Conservation (phyloP, 2,113 vertebrate genomes). For the Sinocyclocheilus rhinocerous region DNA sequence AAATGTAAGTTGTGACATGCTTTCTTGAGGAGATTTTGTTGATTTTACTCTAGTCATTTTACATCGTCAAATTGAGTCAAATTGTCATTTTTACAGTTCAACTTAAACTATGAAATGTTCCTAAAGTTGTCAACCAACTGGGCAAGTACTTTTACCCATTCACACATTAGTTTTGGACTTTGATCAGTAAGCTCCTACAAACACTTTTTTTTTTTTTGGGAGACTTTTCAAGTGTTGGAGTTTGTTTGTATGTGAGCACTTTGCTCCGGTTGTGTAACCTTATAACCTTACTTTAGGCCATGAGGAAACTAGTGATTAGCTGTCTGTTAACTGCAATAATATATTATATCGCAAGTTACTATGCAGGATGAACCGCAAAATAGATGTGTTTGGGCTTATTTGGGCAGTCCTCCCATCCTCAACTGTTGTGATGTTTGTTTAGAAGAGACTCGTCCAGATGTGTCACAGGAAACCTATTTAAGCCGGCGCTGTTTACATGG, state of each 20-base stretch:
- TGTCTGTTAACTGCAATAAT: background rate
- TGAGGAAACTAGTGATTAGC: background rate
- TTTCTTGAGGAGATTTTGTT: background rate
- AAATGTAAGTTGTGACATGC: background rate
- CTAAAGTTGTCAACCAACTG: background rate
- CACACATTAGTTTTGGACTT: background rate
- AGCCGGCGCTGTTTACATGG: background rate
- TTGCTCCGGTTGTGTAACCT: constrained; percentile 20
- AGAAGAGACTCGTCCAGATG: background rate
- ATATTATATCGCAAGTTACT: background rate
- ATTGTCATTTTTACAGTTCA: background rate
- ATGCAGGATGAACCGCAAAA: background rate
- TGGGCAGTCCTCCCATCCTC: background rate
- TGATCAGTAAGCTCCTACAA: background rate
- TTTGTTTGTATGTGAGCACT: background rate
- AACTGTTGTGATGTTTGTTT: background rate
- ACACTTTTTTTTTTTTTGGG: background rate
- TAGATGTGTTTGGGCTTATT: background rate
- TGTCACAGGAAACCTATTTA: background rate
- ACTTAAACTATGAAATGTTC: background rate
- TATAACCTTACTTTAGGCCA: background rate
- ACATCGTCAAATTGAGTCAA: background rate
- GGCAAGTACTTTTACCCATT: background rate
- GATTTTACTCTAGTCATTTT: background rate
- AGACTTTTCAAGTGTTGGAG: background rate